Base-by-base conservation (phyloP, 2,888 invertebrate genomes). In the Tachina grossa region DNA sequence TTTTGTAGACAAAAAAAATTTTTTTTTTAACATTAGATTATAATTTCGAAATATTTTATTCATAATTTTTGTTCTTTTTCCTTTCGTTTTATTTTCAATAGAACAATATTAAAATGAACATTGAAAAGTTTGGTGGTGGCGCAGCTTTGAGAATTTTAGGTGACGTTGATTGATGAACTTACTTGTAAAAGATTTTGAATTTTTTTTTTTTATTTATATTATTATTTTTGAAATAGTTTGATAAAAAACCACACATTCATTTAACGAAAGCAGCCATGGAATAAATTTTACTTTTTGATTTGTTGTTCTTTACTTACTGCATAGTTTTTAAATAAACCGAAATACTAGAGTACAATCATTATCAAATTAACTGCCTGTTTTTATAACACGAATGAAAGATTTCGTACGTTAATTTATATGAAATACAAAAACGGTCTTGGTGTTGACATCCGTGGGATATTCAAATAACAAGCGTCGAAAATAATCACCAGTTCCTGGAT, bases 191-290 rank as follows among this genome's bases (percentile, higher is more conserved):
- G 43, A 11, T 16, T 51, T 39, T 43, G 14, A 47, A 31, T 45
- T 31, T 22, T 43, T 14, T 57, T 22, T 68, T 68, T 49, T 51
- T n/a, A 55, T 51, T 45, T 55, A 53, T 53, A 59, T 43, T 71
- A 31, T 51, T 39, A 43, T 31, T 31, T 31, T 31, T 31, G 16
- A 53, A 61, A 78, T 75, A 63, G 31, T 63, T 22, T 63, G 49
- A 75, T 65, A 65, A 76, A 76, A 76, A 76, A 55, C 55, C 5
- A 65, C 74, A 31, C 51, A 53, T n/a, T n/a, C 75, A 65, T 53
- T 53, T 55, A 76, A 65, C 65, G 43, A 76, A 76, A 65, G 65
- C 55, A 65, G 65, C 65, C 65, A 55, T 65, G 55, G 16, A 55
- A 45, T 65, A 47, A 22, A 16, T 51, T 41, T 63, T 45, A 65